These are phyloP conservation scores for Trididemnum clinides DNA, from an alignment of 23 tunicate species.

Conservation along the genomic window DNA sequence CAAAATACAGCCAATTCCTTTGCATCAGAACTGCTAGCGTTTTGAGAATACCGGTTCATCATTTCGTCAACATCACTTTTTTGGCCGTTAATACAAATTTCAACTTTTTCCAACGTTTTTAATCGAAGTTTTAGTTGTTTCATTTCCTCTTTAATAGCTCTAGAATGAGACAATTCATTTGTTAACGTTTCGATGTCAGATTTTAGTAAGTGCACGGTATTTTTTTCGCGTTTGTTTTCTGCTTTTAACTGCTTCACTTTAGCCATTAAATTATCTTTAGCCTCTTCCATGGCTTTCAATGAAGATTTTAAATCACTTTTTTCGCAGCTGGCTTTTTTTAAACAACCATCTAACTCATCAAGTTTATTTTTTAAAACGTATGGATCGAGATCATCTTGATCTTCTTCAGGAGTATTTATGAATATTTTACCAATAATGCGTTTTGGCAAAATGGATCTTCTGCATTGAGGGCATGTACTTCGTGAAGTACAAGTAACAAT, in stretches of 20 bases:
- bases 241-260: conserved; percentile 30
- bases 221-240: conserved; percentile 20
- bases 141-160: conserved; percentile 33
- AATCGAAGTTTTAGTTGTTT: conserved; percentile 40
- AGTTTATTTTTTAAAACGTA: conserved; percentile 52
- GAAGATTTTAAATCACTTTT: conserved; percentile 16
- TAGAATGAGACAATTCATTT: conserved; percentile 32
- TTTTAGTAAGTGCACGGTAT: conserved; percentile 35
- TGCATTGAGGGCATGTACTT: conserved; percentile 84
- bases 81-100: conserved; percentile 59
- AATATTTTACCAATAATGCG: conserved; percentile 44
- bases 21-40: background rate
- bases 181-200: conserved; percentile 49
- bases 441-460: conserved; percentile 31
- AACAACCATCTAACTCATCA: conserved; percentile 28
- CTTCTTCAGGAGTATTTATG: conserved; percentile 56
- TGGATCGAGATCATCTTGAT: conserved; percentile 55
- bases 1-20: conserved; percentile 65
- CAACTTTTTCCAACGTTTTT: conserved; percentile 50
- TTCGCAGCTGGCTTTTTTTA: conserved; percentile 26
- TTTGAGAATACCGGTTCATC: conserved; percentile 51
- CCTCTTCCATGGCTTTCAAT: conserved; percentile 31
- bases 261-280: background rate
- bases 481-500: conserved; percentile 28
- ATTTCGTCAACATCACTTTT: conserved; percentile 74